Conservation (phyloP, 2,113 vertebrate species). For the Salvelinus fontinalis region DNA sequence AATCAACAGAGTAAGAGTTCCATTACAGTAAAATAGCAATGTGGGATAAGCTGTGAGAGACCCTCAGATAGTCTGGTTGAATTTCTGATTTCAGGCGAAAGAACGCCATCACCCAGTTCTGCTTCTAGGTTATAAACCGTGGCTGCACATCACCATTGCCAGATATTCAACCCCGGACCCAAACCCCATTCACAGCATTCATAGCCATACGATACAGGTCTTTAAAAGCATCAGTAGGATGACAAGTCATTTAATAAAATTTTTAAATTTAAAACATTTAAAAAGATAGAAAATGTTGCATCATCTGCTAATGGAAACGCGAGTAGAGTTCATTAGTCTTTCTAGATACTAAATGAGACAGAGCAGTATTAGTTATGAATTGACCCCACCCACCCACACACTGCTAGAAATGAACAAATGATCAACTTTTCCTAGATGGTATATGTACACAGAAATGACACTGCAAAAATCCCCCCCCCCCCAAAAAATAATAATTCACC, state of each 20-base stretch:
- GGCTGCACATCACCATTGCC: conserved; percentile 67
- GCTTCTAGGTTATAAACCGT: conserved; percentile 51
- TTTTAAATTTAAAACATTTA: too few species aligned
- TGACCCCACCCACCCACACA: background rate
- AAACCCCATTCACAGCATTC: background rate
- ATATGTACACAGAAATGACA: background rate
- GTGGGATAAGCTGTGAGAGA: conserved; percentile 61
- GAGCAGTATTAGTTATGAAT: background rate
- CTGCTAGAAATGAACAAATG: background rate
- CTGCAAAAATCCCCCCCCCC: background rate
- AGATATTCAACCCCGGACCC: background rate
- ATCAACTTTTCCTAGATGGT: background rate
- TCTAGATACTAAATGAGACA: background rate
- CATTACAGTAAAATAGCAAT: conserved; percentile 62
- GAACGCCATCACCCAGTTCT: background rate
- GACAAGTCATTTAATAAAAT: background rate
- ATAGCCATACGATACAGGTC: background rate
- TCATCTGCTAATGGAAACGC: background rate
- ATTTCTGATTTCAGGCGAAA: background rate
- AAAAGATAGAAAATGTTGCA: background rate
- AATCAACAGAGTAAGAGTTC: conserved; percentile 56
- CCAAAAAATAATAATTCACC: background rate
- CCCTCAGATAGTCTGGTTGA: conserved; percentile 29
- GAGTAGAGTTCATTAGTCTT: background rate
- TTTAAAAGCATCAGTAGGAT: background rate